Percentiles rank a stretch among this genome's conserved stretches.
These are phyloP conservation scores for Phainopepla nitens DNA, from an alignment of 2,113 vertebrate genomes.

Conservation along the genomic window DNA sequence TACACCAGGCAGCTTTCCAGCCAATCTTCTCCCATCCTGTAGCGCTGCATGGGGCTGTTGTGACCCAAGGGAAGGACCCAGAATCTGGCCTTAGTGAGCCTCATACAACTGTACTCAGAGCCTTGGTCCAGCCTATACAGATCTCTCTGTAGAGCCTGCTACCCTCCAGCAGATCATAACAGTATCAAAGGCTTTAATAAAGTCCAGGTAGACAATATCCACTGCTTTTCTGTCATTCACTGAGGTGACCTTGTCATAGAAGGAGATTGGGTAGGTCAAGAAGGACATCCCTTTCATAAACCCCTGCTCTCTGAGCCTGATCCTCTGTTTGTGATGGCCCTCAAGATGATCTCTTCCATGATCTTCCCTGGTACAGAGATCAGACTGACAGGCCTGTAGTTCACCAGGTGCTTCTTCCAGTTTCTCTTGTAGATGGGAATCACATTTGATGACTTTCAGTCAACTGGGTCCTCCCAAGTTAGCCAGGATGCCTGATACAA, in stretches of 20 bases:
- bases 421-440: neutral
- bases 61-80: neutral
- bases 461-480: neutral
- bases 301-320: neutral
- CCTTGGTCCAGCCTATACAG: neutral
- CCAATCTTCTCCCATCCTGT: neutral
- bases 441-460: neutral
- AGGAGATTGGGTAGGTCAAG: neutral
- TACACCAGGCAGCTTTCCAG: neutral
- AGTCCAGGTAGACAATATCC: neutral
- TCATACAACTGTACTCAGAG: neutral
- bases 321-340: neutral
- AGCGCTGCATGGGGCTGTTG: no score
- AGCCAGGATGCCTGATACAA: neutral
- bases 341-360: no score
- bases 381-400: neutral
- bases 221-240: neutral
- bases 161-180: no score
- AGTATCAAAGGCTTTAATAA: neutral
- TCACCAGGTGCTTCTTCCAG: neutral
- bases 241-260: neutral
- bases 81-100: no score
- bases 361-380: neutral
- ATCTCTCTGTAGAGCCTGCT: neutral
- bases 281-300: neutral